Evolutionary conservation across 53 echinoderm and acorn worm genomes (phyloP), one percentile per base, ranked within the genome.

Genomic region (Arbacia lixula): DNA sequence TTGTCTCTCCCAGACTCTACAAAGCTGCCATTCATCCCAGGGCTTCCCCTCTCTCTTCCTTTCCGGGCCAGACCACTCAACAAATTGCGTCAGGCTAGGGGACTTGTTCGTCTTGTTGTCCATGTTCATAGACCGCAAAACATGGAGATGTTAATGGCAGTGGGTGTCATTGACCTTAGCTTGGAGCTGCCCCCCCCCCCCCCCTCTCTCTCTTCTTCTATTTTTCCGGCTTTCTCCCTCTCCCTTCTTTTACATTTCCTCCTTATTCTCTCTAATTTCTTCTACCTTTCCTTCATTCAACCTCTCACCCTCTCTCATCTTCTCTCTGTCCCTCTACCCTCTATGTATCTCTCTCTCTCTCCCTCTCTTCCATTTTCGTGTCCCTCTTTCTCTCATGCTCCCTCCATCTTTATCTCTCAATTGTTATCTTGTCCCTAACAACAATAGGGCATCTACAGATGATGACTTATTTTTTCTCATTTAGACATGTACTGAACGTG

Each of bases 1-100:
- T 69, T n/a, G n/a, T 66, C 66, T 6, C n/a, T 66, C 66, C 36
- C 25, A 28, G 2, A 68, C n/a, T 37, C 27, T 2, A 69, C 69
- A 69, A 69, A 69, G 69, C 69, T 69, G 43, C 69, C 42, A 69
- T 42, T 69, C 69, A 69, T 37, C 9, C 36, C 37, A 36, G 36
- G 9, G 38, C 36, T 69, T 69, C 16, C 37, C 37, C 16, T n/a
- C n/a, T n/a, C n/a, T n/a, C n/a, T n/a, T n/a, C n/a, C n/a, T n/a
- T n/a, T n/a, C n/a, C n/a, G n/a, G n/a, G n/a, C n/a, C n/a, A n/a
- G n/a, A n/a, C n/a, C n/a, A n/a, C n/a, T n/a, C n/a, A n/a, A n/a
- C n/a, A n/a, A n/a, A n/a, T n/a, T n/a, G n/a, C n/a, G n/a, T n/a
- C n/a, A n/a, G n/a, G n/a, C n/a, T n/a, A n/a, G n/a, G n/a, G n/a